Conservation (phyloP, 2,888 invertebrate species). For the Icerya purchasi region DNA sequence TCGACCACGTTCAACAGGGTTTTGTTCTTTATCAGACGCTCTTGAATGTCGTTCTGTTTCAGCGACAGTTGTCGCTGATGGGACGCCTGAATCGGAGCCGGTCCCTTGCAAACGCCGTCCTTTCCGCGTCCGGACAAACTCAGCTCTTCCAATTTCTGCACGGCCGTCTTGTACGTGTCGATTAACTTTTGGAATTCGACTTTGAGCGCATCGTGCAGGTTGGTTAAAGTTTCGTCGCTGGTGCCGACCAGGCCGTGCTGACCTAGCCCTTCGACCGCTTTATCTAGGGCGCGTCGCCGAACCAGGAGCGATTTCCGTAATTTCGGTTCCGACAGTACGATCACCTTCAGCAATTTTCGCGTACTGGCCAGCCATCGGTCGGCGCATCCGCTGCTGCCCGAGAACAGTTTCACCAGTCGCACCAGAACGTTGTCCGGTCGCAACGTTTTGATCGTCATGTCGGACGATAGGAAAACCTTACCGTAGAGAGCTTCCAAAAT, state of each 20-base stretch:
- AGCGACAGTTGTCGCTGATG: conserved; percentile 73
- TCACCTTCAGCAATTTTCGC: conserved; percentile 28
- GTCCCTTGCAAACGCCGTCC: conserved; percentile 27
- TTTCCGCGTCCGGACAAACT: conserved; percentile 31
- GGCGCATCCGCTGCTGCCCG: conserved; percentile 23
- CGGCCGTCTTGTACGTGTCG: conserved; percentile 64
- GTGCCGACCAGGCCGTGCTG: conserved; percentile 58
- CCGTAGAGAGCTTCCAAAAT: conserved; percentile 60
- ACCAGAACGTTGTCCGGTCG: conserved; percentile 52
- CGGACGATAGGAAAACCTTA: conserved; percentile 29
- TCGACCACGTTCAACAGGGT: conserved; percentile 45
- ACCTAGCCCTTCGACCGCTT: conserved; percentile 67
- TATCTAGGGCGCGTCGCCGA: conserved; percentile 50
- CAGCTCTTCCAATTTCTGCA: conserved; percentile 63
- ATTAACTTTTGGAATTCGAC: conserved; percentile 58
- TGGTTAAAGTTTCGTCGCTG: conserved; percentile 32
- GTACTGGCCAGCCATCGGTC: conserved; percentile 25
- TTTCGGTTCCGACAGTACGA: conserved; percentile 30
- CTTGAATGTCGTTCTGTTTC: conserved; percentile 66
- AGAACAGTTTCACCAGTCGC: conserved; percentile 62
- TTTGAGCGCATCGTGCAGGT: conserved; percentile 61
- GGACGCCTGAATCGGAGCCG: conserved; percentile 61
- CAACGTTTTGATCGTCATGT: conserved; percentile 26
- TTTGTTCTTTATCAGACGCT: conserved; percentile 77
- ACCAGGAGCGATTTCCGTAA: conserved; percentile 39